phyloP scores from a whole-genome alignment of 2,888 invertebrate species.

The Andrena hattorfiana region DNA sequence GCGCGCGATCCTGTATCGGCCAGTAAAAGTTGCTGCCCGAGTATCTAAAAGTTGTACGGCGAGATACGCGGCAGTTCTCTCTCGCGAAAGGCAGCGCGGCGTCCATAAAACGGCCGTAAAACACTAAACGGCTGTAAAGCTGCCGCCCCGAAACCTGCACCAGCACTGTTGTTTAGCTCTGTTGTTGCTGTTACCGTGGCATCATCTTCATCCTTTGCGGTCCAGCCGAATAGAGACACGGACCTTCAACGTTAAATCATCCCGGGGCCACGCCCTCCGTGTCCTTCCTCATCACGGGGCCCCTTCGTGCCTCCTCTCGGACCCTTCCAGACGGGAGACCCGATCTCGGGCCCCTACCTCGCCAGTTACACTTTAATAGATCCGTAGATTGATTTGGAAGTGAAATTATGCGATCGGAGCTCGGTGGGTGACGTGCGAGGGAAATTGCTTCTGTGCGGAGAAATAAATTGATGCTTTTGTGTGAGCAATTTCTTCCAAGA shows the following conservation, averaged over 20 bases:
- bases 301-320: constrained; percentile 11
- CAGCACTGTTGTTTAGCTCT: constrained; percentile 57
- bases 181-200: constrained; percentile 59
- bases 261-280: constrained; percentile 79
- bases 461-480: constrained; percentile 13
- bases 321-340: constrained; percentile 17
- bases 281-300: constrained; percentile 52
- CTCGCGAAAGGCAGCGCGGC: constrained; percentile 71
- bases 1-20: constrained; percentile 22
- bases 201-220: constrained; percentile 68
- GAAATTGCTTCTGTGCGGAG: not conserved
- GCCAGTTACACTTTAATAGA: constrained; percentile 37
- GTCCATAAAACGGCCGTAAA: constrained; percentile 85
- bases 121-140: constrained; percentile 85
- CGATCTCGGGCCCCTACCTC: constrained; percentile 9
- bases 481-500: not conserved
- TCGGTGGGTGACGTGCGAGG: not conserved
- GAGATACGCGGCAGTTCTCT: constrained; percentile 16
- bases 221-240: constrained; percentile 81
- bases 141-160: constrained; percentile 82
- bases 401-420: constrained; percentile 40
- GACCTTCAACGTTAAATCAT: constrained; percentile 83
- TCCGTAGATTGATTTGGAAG: constrained; percentile 51
- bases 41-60: constrained; percentile 22
- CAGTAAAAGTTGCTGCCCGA: constrained; percentile 14